Evolutionary conservation across 2,797 vertebrate species (phyloP), one percentile per base, ranked within the genome.

Genomic region (Helarctos malayanus): DNA sequence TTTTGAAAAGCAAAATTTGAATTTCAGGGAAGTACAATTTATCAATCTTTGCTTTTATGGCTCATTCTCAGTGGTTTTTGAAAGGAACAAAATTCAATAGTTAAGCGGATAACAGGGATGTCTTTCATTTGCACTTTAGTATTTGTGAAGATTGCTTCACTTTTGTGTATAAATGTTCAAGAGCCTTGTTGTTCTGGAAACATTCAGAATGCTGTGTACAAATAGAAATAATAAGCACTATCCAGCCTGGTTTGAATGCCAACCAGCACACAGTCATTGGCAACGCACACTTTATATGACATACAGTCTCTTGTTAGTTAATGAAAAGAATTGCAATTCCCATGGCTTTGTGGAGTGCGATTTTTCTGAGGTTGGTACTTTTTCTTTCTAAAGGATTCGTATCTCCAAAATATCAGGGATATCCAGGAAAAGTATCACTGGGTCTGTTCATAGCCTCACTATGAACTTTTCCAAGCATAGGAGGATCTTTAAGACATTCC

Each of bases 1-100:
- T 56, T 82, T 79, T 54, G 18, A 94, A 85, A 32, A 95, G 27
- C 47, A 97, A 38, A 65, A 52, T 75, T 65, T 69, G 65, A 59
- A 81, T 94, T 73, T 96, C 71, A 52, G 47, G 45, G 21, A 63
- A 41, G 54, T 78, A 1, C 12, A 78, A 19, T 35, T 80, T 63
- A 73, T 61, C 59, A 25, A 0, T 38, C 57, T 86, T 89, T 84
- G 27, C 32, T 93, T 57, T 87, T 75, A 56, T 23, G 10, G 32
- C 1, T 82, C 41, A 7, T 41, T 49, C 12, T 71, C 45, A 8
- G 41, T 82, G 65, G 35, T 91, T 89, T 79, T 47, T 54, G 61
- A 65, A 76, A 95, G 59, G 23, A 71, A 41, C 63, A 35, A 79
- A 82, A 49, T 59, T 76, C 54, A 52, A 1, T 69, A n/a, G 4